These are phyloP conservation scores for Apodemia zela DNA, from an alignment of 2,888 invertebrate genomes.

Conservation along the genomic window DNA sequence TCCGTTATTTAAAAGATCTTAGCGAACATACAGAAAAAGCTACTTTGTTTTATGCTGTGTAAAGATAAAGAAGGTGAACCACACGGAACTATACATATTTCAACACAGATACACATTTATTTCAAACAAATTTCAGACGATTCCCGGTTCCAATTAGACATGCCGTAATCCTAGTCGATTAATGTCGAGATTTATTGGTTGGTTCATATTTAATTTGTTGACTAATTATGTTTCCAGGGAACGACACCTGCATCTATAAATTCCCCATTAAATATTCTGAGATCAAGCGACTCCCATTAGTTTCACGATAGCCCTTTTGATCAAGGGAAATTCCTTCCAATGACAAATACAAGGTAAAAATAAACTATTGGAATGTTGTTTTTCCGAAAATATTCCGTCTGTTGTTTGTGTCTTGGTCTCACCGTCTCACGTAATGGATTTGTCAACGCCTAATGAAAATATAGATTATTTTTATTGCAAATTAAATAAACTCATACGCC, in stretches of 20 bases:
- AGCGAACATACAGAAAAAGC: too few species aligned
- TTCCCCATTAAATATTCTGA: not conserved
- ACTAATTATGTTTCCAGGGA: not conserved
- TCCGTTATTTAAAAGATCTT: too few species aligned
- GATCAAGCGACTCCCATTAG: conserved; percentile 10
- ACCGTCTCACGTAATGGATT: not conserved
- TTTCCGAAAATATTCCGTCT: conserved; percentile 5
- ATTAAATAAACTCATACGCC: not conserved
- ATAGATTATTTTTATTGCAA: conserved; percentile 6
- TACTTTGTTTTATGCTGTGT: too few species aligned
- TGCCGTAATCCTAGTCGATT: not conserved
- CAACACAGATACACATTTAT: not conserved
- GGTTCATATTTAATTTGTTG: not conserved
- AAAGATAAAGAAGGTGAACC: too few species aligned
- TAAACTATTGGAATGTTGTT: conserved; percentile 14
- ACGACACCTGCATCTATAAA: conserved; percentile 5
- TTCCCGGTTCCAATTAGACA: not conserved
- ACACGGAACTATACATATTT: too few species aligned
- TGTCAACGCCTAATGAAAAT: not conserved
- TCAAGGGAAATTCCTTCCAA: conserved; percentile 10
- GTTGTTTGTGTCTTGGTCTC: not conserved
- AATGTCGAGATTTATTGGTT: not conserved
- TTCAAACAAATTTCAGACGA: not conserved
- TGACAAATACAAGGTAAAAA: conserved; percentile 5
- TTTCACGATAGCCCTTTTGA: conserved; percentile 11